These are phyloP conservation scores for Xiphophorus couchianus DNA, from an alignment of 2,113 vertebrate genomes.

Conservation along the genomic window DNA sequence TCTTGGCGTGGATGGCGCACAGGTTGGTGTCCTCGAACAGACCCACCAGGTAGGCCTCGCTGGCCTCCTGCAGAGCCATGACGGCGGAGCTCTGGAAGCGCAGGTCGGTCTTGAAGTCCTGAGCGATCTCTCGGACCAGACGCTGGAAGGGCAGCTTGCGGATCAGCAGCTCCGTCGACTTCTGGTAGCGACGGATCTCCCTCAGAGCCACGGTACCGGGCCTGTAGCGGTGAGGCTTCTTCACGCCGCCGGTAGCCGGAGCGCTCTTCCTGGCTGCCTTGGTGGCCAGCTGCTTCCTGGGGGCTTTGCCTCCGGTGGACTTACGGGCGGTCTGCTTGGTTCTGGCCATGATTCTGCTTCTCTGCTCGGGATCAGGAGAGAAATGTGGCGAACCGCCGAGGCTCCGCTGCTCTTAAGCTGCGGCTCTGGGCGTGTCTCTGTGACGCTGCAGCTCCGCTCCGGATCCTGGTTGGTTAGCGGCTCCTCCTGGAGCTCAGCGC, in stretches of 20 bases:
- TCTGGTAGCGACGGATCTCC: conserved; percentile 58
- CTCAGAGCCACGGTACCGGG: conserved; percentile 57
- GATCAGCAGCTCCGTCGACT: conserved; percentile 56
- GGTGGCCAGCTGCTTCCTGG: conserved; percentile 42
- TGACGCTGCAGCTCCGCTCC: too few species aligned
- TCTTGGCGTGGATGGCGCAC: conserved; percentile 83
- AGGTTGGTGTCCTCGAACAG: conserved; percentile 83
- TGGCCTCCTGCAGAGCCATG: conserved; percentile 79
- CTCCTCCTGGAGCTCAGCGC: too few species aligned
- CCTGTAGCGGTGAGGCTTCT: conserved; percentile 39
- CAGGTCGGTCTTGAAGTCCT: conserved; percentile 25
- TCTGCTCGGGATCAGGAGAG: too few species aligned
- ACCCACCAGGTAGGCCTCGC: conserved; percentile 82
- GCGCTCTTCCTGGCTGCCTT: conserved; percentile 33
- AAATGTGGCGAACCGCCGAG: too few species aligned
- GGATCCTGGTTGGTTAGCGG: too few species aligned
- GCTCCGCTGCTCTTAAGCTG: too few species aligned
- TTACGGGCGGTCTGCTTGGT: conserved; percentile 11
- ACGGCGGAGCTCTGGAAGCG: conserved; percentile 71
- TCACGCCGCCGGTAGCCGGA: conserved; percentile 27
- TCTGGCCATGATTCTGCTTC: conserved; percentile 3
- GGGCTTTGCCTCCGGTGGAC: conserved; percentile 36
- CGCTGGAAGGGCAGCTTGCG: conserved; percentile 37
- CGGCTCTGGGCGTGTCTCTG: too few species aligned
- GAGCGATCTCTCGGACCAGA: neutral